These are phyloP conservation scores for Pandemis corylana DNA, from an alignment of 2,888 invertebrate species.

Conservation along the genomic window DNA sequence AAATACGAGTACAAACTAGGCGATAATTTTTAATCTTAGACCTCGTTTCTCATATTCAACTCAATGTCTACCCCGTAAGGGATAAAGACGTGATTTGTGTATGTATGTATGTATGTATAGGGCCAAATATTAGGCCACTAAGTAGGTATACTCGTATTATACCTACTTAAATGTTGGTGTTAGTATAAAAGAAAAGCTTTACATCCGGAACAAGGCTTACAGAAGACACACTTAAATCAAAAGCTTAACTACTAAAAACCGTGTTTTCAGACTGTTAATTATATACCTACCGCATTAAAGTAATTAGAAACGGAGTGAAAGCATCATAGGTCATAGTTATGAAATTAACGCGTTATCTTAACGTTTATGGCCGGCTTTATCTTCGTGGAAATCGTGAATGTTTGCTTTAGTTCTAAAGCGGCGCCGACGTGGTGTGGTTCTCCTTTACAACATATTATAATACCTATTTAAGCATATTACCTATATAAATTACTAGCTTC, in stretches of 20 bases:
- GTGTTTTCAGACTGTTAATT: conserved; percentile 25
- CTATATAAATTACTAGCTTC: too few relatives aligned
- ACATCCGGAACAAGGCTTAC: not conserved
- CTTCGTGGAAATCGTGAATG: conserved; percentile 67
- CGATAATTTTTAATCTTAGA: too few relatives aligned
- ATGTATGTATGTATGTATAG: too few relatives aligned
- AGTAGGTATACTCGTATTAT: too few relatives aligned
- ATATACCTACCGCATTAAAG: conserved; percentile 28
- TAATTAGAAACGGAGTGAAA: conserved; percentile 48
- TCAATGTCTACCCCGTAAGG: too few relatives aligned
- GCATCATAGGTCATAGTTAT: conserved; percentile 58
- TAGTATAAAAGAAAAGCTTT: not conserved
- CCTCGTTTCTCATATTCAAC: too few relatives aligned
- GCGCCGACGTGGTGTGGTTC: conserved; percentile 51
- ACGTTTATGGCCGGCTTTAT: conserved; percentile 66
- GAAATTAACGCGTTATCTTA: conserved; percentile 76
- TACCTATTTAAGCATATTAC: not conserved
- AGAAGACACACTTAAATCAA: not conserved
- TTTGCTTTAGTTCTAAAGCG: conserved; percentile 63
- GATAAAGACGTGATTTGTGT: too few relatives aligned
- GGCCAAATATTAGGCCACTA: too few relatives aligned
- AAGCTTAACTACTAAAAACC: conserved; percentile 4
- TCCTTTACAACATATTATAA: not conserved
- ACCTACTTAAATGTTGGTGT: too few relatives aligned
- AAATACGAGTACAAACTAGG: too few relatives aligned